A percentile compares a stretch with the other conserved stretches of the same genome.
These are phyloP conservation scores for Anableps anableps DNA, from an alignment of 2,797 vertebrate species.

Conservation along the genomic window DNA sequence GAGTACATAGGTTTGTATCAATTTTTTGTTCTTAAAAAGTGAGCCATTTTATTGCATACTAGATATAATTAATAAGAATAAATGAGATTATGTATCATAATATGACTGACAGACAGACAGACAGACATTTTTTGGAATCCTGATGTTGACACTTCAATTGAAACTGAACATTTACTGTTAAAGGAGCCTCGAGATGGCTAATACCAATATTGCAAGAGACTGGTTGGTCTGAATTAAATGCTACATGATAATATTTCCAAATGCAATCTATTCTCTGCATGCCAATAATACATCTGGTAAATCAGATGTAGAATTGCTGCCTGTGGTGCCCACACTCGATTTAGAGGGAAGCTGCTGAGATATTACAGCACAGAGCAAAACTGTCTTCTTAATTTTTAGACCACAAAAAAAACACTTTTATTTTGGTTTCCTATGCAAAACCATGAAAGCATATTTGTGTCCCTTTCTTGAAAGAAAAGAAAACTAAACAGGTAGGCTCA, in stretches of 20 bases:
- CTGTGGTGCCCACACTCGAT: neutral
- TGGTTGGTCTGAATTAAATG: neutral
- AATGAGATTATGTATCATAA: too few relatives aligned
- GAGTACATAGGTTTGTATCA: too few relatives aligned
- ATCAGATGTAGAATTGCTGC: neutral
- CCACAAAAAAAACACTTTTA: constrained; percentile 52
- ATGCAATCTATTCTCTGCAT: neutral
- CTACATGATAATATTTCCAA: neutral
- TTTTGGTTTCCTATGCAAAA: constrained; percentile 53
- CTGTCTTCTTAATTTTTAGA: constrained; percentile 26
- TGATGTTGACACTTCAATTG: neutral
- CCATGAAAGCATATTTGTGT: constrained; percentile 43
- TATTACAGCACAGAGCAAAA: neutral
- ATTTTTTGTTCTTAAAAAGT: too few relatives aligned
- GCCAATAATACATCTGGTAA: neutral
- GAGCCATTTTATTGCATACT: too few relatives aligned
- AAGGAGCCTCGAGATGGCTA: neutral
- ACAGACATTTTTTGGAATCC: neutral
- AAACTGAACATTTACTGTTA: neutral
- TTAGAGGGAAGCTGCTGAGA: neutral
- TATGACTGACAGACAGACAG: too few relatives aligned
- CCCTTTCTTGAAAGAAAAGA: constrained; percentile 39
- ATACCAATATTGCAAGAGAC: neutral
- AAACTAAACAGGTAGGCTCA: constrained; percentile 38
- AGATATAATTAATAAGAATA: too few relatives aligned